phyloP scores from a whole-genome alignment of 2,888 invertebrate species.

The Monoplex corrugatus region DNA sequence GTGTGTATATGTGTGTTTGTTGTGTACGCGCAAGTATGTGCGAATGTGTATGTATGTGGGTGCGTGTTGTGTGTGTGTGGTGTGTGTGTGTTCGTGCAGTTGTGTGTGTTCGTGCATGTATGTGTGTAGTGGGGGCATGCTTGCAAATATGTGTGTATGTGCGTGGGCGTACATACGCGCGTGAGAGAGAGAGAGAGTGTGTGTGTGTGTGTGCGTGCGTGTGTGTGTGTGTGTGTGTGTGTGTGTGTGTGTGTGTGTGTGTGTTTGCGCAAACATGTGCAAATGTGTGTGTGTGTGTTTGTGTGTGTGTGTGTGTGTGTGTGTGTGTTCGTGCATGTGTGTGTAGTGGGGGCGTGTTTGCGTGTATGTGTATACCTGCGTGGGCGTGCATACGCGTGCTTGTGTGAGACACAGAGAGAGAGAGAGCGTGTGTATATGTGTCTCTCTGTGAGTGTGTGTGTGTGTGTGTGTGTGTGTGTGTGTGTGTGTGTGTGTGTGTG shows the following conservation, averaged over 20 bases:
- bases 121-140: neutral
- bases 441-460: neutral
- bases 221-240: neutral
- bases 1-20: slow-evolving; percentile 16
- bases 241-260: neutral
- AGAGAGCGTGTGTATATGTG: neutral
- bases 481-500: neutral
- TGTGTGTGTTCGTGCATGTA: neutral
- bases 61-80: neutral
- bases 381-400: neutral
- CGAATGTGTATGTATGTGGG: slow-evolving; percentile 16
- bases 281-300: neutral
- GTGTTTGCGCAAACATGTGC: neutral
- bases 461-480: neutral
- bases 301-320: neutral
- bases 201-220: neutral
- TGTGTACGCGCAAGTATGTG: neutral
- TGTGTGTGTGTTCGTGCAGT: neutral
- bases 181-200: slow-evolving; percentile 3
- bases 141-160: neutral
- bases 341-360: slow-evolving; percentile 4
- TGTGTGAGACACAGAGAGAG: neutral
- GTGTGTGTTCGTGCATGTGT: neutral
- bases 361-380: neutral
- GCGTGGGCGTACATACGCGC: neutral